phyloP scores from a whole-genome alignment of 1,140 invertebrate species.

The Solenopsis invicta region DNA sequence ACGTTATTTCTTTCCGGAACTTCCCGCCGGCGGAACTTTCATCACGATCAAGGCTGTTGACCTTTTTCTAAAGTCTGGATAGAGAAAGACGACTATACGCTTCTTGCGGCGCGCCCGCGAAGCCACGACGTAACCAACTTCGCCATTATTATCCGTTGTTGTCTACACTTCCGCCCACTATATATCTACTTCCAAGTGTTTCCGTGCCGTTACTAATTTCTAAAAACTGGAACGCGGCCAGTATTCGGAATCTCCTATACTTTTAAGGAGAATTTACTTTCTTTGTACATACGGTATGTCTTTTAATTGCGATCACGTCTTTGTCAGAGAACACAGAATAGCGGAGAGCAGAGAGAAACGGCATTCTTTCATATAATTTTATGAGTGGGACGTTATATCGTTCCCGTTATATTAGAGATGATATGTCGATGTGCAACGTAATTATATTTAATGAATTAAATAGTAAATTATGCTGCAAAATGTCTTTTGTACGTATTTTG shows the following conservation, averaged over 20 bases:
- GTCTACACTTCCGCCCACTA: constrained; percentile 56
- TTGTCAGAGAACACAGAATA: not conserved
- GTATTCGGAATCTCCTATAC: constrained; percentile 26
- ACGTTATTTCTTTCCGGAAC: constrained; percentile 56
- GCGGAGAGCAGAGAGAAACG: not conserved
- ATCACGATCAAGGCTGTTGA: constrained; percentile 57
- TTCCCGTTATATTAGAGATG: not conserved
- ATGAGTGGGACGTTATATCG: not conserved
- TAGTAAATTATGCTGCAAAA: not conserved
- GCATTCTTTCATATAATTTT: not conserved
- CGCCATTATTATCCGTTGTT: constrained; percentile 62
- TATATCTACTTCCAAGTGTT: constrained; percentile 53
- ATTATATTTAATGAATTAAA: constrained; percentile 36
- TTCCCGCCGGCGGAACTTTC: constrained; percentile 43
- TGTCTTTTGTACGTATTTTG: not conserved
- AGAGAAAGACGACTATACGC: constrained; percentile 26
- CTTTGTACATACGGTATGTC: not conserved
- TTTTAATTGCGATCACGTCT: constrained; percentile 30
- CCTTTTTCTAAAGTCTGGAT: constrained; percentile 56
- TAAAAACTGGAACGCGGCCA: constrained; percentile 57
- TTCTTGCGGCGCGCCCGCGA: constrained; percentile 34
- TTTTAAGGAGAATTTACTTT: constrained; percentile 52
- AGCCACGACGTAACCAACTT: constrained; percentile 50
- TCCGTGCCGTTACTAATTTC: constrained; percentile 53
- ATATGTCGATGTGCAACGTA: not conserved